Conservation (phyloP, 2,888 invertebrate species). For the Oscheius myriophilus region DNA sequence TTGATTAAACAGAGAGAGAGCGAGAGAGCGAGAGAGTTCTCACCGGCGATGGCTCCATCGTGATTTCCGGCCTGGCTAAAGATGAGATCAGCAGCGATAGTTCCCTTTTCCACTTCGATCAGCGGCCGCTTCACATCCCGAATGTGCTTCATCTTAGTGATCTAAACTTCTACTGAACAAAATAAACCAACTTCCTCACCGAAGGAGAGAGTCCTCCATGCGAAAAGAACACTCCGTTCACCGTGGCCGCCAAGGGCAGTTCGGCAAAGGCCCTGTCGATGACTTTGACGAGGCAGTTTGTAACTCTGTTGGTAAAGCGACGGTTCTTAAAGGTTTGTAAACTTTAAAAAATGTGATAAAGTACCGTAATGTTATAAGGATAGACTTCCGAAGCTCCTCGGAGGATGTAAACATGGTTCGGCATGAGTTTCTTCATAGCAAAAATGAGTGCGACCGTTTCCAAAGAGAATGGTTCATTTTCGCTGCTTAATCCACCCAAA, state of each 20-base stretch:
- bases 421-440: slow-evolving; percentile 34
- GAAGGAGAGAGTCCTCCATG: slow-evolving; percentile 15
- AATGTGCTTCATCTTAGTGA: not conserved
- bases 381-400: slow-evolving; percentile 42
- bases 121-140: not conserved
- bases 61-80: slow-evolving; percentile 5
- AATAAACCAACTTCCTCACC: no score
- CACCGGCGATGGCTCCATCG: not conserved
- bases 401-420: slow-evolving; percentile 41
- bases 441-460: slow-evolving; percentile 24
- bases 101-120: not conserved
- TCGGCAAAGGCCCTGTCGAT: slow-evolving; percentile 4
- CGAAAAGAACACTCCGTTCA: slow-evolving; percentile 10
- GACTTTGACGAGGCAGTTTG: slow-evolving; percentile 6
- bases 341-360: not conserved
- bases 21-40: no score
- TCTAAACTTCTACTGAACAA: no score
- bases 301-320: slow-evolving; percentile 9
- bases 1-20: no score
- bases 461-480: not conserved
- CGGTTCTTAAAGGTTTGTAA: not conserved
- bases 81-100: slow-evolving; percentile 7
- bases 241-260: slow-evolving; percentile 15
- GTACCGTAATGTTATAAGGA: not conserved
- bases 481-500: slow-evolving; percentile 16